phyloP scores from a whole-genome alignment of 2,888 invertebrate genomes.

The Caenorhabditis doughertyi region DNA sequence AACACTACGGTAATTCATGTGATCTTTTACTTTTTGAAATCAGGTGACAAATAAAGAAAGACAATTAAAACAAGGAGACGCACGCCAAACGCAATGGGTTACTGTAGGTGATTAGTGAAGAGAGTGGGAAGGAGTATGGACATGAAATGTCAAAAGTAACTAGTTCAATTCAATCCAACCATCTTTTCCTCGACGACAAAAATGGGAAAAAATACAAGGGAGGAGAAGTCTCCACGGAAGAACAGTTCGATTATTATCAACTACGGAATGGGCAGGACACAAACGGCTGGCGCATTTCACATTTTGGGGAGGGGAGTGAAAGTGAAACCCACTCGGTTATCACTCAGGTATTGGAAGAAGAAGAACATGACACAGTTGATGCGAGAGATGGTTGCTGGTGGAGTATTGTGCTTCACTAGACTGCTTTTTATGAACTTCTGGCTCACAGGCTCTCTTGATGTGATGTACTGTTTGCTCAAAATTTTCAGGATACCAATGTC shows the following conservation, averaged over 20 bases:
- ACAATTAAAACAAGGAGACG: neutral
- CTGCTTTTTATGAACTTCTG: neutral
- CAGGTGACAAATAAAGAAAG: neutral
- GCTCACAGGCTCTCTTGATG: too few relatives aligned
- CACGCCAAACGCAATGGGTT: neutral
- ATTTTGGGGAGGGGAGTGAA: constrained; percentile 14
- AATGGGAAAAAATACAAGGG: neutral
- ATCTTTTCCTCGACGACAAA: neutral
- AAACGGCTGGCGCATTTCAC: constrained; percentile 3
- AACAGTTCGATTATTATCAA: constrained; percentile 38
- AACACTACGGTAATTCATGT: neutral
- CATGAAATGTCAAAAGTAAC: neutral
- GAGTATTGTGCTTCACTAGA: neutral
- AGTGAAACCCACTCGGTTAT: constrained; percentile 51
- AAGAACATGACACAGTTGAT: neutral
- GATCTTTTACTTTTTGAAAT: neutral
- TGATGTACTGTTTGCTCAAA: too few relatives aligned
- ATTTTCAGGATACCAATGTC: too few relatives aligned
- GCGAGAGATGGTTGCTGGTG: neutral
- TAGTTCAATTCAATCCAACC: neutral
- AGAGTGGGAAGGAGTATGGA: neutral
- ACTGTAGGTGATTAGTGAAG: constrained; percentile 20
- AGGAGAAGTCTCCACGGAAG: neutral
- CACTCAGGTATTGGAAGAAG: constrained; percentile 29
- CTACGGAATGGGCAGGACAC: constrained; percentile 24